These are phyloP conservation scores for cat (Felis catus) DNA, from an alignment of 2,113 vertebrate genomes.

Conservation along the genomic window F.catus_Fca126_mat1.0 CM031413.1:29855001-29855500, in stretches of 20 bases:
- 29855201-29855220: background rate
- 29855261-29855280: background rate
- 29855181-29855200: too few species aligned
- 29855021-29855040: background rate
- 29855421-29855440: slow-evolving; percentile 72
- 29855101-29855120: background rate
- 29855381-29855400: slow-evolving; percentile 75
- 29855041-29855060: background rate
- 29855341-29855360: slow-evolving; percentile 66
- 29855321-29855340: slow-evolving; percentile 53
- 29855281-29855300: background rate
- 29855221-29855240: background rate
- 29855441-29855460: slow-evolving; percentile 71
- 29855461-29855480: slow-evolving; percentile 56
- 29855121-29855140: background rate
- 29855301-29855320: background rate
- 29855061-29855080: background rate
- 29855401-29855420: slow-evolving; percentile 72
- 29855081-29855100: background rate
- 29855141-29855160: background rate
- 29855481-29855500: slow-evolving; percentile 63
- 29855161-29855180: background rate
- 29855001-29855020: background rate
- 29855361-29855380: slow-evolving; percentile 40
- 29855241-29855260: background rate